These are phyloP conservation scores for Julus scanicus DNA, from an alignment of 2,888 invertebrate species.

Conservation along the genomic window DNA sequence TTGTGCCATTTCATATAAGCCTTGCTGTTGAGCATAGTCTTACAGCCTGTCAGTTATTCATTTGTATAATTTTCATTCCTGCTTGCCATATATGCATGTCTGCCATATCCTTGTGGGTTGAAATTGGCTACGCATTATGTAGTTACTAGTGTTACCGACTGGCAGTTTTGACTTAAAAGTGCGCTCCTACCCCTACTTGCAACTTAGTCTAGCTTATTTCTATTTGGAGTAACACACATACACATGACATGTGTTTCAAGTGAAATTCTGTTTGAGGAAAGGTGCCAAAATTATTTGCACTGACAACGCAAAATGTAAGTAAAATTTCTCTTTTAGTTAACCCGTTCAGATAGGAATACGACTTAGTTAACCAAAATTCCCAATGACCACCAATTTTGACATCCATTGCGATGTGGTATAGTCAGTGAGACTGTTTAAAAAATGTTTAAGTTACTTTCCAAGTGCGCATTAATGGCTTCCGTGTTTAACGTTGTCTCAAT, in stretches of 20 bases:
- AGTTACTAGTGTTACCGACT: not conserved
- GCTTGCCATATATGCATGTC: not conserved
- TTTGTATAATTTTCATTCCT: slow-evolving; percentile 16
- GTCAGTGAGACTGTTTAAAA: not conserved
- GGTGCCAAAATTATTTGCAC: slow-evolving; percentile 39
- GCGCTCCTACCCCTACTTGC: not conserved
- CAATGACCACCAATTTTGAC: no score
- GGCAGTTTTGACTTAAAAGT: slow-evolving; percentile 5
- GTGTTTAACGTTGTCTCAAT: no score
- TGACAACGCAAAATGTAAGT: slow-evolving; percentile 39
- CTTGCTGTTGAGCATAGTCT: not conserved
- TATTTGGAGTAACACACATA: slow-evolving; percentile 2
- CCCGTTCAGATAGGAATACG: not conserved
- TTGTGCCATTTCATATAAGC: not conserved
- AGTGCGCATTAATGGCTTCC: no score
- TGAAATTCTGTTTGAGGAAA: slow-evolving; percentile 24
- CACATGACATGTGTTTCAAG: slow-evolving; percentile 8
- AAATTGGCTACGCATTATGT: not conserved
- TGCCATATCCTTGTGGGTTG: not conserved
- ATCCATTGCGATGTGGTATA: no score
- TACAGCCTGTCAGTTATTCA: not conserved
- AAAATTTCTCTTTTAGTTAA: not conserved
- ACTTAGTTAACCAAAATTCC: not conserved
- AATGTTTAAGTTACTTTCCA: not conserved
- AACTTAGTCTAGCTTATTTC: slow-evolving; percentile 39